A percentile compares a stretch with the other conserved stretches of the same genome.
Evolutionary conservation across 2,888 invertebrate species (phyloP).

Genomic region (Nomada lathburiana): DNA sequence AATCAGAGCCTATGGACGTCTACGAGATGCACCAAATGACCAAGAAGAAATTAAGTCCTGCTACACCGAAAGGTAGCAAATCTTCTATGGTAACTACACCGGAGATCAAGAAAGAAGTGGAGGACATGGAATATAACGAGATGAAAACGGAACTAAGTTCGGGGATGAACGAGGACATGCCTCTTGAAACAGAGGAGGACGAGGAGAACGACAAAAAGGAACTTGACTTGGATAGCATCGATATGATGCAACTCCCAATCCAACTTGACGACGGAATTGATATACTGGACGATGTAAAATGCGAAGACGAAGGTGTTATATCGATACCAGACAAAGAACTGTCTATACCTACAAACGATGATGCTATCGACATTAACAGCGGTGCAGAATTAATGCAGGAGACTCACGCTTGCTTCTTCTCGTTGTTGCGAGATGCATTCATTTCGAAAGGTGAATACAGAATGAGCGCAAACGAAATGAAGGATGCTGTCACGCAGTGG

Average conservation of each 20-base stretch:
- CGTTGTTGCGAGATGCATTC: conserved; percentile 94
- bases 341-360: conserved; percentile 69
- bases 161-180: conserved; percentile 69
- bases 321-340: conserved; percentile 80
- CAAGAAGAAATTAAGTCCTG: conserved; percentile 76
- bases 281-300: conserved; percentile 85
- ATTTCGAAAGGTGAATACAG: conserved; percentile 94
- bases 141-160: conserved; percentile 75
- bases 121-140: conserved; percentile 80
- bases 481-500: conserved; percentile 90
- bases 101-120: conserved; percentile 81
- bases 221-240: conserved; percentile 87
- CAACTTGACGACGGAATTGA: conserved; percentile 89
- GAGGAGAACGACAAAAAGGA: conserved; percentile 80
- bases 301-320: conserved; percentile 79
- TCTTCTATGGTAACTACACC: conserved; percentile 68
- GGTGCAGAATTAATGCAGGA: conserved; percentile 90
- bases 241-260: conserved; percentile 92
- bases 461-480: conserved; percentile 91
- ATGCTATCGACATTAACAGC: conserved; percentile 79
- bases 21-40: conserved; percentile 72
- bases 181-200: conserved; percentile 77
- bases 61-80: conserved; percentile 70
- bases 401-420: conserved; percentile 94
- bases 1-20: conserved; percentile 77